Evolutionary conservation across 2,888 invertebrate species (phyloP).

Genomic region (Brachylomia viminalis): DNA sequence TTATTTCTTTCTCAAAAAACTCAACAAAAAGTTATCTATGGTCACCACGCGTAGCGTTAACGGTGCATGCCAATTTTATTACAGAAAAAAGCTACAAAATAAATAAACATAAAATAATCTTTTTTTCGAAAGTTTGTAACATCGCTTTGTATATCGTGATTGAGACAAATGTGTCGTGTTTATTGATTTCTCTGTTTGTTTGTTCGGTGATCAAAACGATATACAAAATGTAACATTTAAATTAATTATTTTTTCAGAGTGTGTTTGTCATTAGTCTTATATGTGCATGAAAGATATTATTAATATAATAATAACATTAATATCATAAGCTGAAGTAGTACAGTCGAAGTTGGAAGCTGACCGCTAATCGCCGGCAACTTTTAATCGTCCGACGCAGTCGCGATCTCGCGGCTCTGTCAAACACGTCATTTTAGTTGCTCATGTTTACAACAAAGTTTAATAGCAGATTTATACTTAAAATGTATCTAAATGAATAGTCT

Average conservation of each 20-base stretch:
- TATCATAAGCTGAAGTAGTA: constrained; percentile 76
- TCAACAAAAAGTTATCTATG: constrained; percentile 63
- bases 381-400: constrained; percentile 47
- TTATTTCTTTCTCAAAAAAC: constrained; percentile 74
- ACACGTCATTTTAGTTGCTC: constrained; percentile 52
- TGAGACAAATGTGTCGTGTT: constrained; percentile 71
- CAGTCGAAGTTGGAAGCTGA: constrained; percentile 72
- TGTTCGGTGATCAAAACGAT: constrained; percentile 71
- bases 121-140: constrained; percentile 61
- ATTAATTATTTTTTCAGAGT: constrained; percentile 81
- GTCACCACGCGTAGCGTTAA: constrained; percentile 83
- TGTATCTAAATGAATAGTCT: constrained; percentile 37
- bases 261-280: constrained; percentile 90
- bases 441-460: constrained; percentile 58
- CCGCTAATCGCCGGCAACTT: constrained; percentile 60
- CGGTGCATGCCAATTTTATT: constrained; percentile 88
- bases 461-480: constrained; percentile 57
- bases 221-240: constrained; percentile 71
- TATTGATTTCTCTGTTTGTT: constrained; percentile 71
- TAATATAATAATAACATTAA: constrained; percentile 78
- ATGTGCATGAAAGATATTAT: constrained; percentile 89
- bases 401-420: constrained; percentile 57
- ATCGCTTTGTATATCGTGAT: constrained; percentile 67
- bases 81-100: constrained; percentile 86
- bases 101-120: constrained; percentile 77